Evolutionary conservation across 2,797 vertebrate species (phyloP), one percentile per base, ranked within the genome.

Genomic region (Sparus aurata): DNA sequence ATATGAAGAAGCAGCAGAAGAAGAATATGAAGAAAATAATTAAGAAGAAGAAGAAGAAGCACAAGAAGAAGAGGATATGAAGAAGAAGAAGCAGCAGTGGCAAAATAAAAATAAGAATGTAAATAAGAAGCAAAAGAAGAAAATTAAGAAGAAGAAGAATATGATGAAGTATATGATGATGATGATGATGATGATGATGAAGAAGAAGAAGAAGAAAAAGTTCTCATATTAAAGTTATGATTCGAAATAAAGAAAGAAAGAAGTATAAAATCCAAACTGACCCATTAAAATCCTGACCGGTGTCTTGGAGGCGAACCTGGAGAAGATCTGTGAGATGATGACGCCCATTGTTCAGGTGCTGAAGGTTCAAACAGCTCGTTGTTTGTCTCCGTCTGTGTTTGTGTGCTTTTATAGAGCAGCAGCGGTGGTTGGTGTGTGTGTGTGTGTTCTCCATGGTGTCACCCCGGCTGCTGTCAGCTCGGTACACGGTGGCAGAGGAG

Each of bases 231-330:
- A 7, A 64, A 9, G 15, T 13, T 30, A 57, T 5, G 2, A 11
- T 4, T 55, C 5, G 20, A 3, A 23, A n/a, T 8, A 62, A 27
- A 30, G 27, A n/a, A n/a, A n/a, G n/a, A 11, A 13, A 45, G 0
- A 27, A 16, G 16, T 5, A 47, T 1, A 47, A 18, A 17, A 38
- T 62, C 0, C 38, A 0, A 5, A 79, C 96, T 97, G 88, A 98
- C 97, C 97, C 97, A 98, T 98, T 12, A 98, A 83, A 67, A 98
- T 98, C 87, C 97, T 93, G 95, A 98, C 97, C 70, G 97, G 96
- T 64, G 95, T 97, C 93, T 96, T 97, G 83, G 96, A 95, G 75
- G 95, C 95, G 75, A 98, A 91, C 57, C 96, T 95, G 2, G 96
- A 96, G 85, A 98, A 96, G 5, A 97, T 85, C 23, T 93, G 95